Evolutionary conservation across 2,113 vertebrate species (phyloP).

Genomic region (Labrus mixtus): DNA sequence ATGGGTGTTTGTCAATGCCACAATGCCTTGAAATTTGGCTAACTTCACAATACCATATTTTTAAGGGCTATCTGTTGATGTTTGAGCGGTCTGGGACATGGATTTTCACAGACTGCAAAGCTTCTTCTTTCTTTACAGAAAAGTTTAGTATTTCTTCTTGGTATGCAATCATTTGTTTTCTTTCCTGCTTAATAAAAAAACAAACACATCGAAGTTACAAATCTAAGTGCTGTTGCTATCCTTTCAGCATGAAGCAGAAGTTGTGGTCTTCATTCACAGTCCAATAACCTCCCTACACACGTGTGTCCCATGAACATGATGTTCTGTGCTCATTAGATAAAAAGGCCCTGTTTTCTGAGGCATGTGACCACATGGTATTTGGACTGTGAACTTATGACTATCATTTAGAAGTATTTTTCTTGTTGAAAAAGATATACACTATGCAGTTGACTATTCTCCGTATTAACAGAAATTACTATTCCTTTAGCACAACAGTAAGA

Average conservation of each 20-base stretch:
- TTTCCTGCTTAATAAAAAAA: too few species aligned
- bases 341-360: slow-evolving; percentile 50
- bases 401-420: slow-evolving; percentile 33
- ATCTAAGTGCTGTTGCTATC: not conserved
- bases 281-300: slow-evolving; percentile 6
- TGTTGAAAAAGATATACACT: slow-evolving; percentile 6
- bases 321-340: slow-evolving; percentile 48
- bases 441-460: not conserved
- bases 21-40: too few species aligned
- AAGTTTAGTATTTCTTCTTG: not conserved
- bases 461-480: too few species aligned
- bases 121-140: not conserved
- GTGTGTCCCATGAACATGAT: slow-evolving; percentile 62
- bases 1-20: not conserved
- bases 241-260: slow-evolving; percentile 10
- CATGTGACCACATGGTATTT: slow-evolving; percentile 61
- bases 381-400: slow-evolving; percentile 51
- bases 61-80: not conserved
- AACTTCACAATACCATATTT: too few species aligned
- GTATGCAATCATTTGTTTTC: not conserved
- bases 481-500: not conserved
- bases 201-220: too few species aligned
- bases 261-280: slow-evolving; percentile 21
- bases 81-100: too few species aligned
- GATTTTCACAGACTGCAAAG: not conserved